Evolutionary conservation across 2,888 invertebrate genomes (phyloP).

Genomic region (Eumerus sabulonum): DNA sequence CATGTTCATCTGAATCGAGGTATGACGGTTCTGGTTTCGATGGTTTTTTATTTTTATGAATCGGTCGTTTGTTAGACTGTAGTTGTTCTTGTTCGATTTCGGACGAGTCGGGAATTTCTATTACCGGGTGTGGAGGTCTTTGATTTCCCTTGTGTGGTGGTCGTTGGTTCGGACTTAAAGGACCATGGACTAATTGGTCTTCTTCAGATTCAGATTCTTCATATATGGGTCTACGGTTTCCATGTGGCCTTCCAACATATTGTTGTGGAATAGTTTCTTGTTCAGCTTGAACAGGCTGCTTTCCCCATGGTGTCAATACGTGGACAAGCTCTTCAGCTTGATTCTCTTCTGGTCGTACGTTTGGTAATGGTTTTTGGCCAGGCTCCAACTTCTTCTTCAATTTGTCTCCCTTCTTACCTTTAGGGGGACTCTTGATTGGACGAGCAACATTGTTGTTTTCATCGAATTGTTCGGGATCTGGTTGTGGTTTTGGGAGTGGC

Average conservation of each 20-base stretch:
- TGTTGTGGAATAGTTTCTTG: constrained; percentile 4
- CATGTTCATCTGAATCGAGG: not conserved
- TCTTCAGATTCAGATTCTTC: not conserved
- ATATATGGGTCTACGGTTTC: too few relatives aligned
- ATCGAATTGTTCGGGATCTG: constrained; percentile 2
- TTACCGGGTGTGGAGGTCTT: not conserved
- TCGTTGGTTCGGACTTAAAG: not conserved
- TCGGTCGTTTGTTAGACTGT: not conserved
- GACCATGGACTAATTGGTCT: not conserved
- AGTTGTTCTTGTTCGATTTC: not conserved
- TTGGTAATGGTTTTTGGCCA: not conserved
- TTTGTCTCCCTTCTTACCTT: not conserved
- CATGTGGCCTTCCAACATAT: not conserved
- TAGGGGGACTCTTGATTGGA: not conserved
- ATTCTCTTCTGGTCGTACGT: not conserved
- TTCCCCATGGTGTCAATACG: not conserved
- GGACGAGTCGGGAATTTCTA: not conserved
- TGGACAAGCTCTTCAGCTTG: not conserved
- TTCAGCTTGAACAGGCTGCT: not conserved
- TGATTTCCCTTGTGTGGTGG: not conserved
- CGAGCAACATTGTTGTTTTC: not conserved
- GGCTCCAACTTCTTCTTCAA: not conserved
- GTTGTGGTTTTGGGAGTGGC: constrained; percentile 11
- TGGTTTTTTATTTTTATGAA: not conserved
- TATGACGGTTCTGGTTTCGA: not conserved